phyloP scores from a whole-genome alignment of 2,888 invertebrate species.

The Ennomos quercinarius region DNA sequence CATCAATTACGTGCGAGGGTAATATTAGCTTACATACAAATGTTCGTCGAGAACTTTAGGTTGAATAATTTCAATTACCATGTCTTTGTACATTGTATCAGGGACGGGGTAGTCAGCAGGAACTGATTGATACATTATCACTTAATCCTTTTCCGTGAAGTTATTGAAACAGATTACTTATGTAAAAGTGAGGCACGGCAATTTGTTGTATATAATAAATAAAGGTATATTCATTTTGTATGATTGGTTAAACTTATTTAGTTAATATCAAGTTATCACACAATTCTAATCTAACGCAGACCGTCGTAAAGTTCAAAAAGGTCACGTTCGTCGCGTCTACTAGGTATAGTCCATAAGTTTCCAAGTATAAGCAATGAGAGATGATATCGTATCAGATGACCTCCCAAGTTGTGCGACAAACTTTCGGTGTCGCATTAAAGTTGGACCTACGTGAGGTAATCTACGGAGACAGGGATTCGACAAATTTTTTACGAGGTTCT shows the following conservation, averaged over 20 bases:
- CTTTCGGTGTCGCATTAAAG: constrained; percentile 23
- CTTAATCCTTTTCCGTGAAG: too few relatives aligned
- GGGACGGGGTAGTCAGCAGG: too few relatives aligned
- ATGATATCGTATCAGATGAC: constrained; percentile 29
- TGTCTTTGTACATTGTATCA: too few relatives aligned
- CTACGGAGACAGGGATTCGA: constrained; percentile 23
- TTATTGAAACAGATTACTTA: too few relatives aligned
- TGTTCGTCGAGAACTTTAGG: too few relatives aligned
- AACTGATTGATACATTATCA: too few relatives aligned
- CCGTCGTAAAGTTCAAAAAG: constrained; percentile 14
- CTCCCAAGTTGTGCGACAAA: constrained; percentile 25
- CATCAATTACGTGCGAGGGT: constrained; percentile 45
- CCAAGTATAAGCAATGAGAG: constrained; percentile 25
- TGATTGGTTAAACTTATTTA: background rate
- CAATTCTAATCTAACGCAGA: background rate
- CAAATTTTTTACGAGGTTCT: constrained; percentile 26
- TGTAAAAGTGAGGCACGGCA: background rate
- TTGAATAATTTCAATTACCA: too few relatives aligned
- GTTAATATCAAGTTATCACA: background rate
- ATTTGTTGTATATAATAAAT: background rate
- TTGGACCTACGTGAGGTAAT: constrained; percentile 22
- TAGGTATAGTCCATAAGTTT: constrained; percentile 9
- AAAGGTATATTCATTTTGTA: background rate
- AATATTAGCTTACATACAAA: background rate
- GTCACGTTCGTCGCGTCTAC: constrained; percentile 20